Base-by-base conservation (phyloP, 2,888 invertebrate genomes). In the Hybos culiciformis region DNA sequence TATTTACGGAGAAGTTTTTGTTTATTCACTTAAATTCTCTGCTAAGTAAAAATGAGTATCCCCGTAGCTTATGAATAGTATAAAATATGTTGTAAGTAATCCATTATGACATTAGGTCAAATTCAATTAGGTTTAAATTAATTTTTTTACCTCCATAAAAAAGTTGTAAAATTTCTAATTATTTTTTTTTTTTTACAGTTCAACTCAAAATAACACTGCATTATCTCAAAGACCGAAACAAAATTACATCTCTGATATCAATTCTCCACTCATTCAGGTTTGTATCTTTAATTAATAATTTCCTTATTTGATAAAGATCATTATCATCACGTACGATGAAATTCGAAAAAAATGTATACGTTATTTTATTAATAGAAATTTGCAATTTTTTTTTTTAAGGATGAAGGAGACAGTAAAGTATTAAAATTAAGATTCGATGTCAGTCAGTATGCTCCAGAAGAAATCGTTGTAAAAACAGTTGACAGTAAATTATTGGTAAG, bases 391-490 rank as follows among this genome's bases (percentile, higher is more conserved):
- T 15, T 9, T 1, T 29, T 88, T 65, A 87, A 92, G 69, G 90
- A 92, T 56, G 90, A 91, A 59, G 91, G 90, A 43, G 87, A 91
- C 64, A 91, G 82, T 70, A 93, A 93, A 70, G 83, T 85, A 62
- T 75, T 97, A 54, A 91, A 94, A 64, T 77, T 97, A 51, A 77
- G 94, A 61, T 97, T 97, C 70, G 96, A 97, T 66, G 93, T 97
- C 55, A 88, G 91, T 61, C 92, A 96, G 69, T 97, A 96, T 71
- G 83, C 86, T 44, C 87, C 87, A 39, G 97, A 97, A 69, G 96
- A 97, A 74, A 93, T 96, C 63, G 90, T 92, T 61, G 94, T 97
- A 52, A 96, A 94, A 73, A 97, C 96, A 51, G 90, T 94, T 54
- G 96, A 96, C 72, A 94, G 94, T 72, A 90, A 92, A 75, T 76